A percentile compares a stretch with the other conserved stretches of the same genome.
Evolutionary conservation across 2,797 vertebrate genomes (phyloP).

Genomic region (Hephaestus fuliginosus): DNA sequence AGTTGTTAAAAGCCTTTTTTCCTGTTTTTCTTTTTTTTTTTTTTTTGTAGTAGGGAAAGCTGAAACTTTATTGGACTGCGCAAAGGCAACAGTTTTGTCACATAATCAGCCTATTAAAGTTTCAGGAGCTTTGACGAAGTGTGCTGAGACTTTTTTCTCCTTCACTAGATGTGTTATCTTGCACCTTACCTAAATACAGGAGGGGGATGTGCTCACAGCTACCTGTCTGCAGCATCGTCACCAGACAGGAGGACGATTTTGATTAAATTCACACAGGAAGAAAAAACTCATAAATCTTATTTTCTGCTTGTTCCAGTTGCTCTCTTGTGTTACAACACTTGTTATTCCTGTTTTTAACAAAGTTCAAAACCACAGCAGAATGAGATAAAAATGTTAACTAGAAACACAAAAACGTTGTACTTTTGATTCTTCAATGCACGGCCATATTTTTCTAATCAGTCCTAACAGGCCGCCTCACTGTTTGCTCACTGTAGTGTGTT

Average conservation of each 20-base stretch:
- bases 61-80: too few relatives aligned
- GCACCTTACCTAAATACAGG: background rate
- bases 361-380: background rate
- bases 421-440: background rate
- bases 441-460: background rate
- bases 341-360: background rate
- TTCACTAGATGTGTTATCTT: background rate
- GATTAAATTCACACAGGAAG: background rate
- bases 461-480: background rate
- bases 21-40: background rate
- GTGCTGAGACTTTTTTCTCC: too few relatives aligned
- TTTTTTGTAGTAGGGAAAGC: background rate
- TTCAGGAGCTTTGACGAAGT: too few relatives aligned
- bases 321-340: background rate
- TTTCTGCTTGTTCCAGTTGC: background rate
- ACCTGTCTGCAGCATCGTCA: background rate
- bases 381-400: background rate
- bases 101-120: too few relatives aligned
- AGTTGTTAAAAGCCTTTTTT: background rate
- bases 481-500: background rate
- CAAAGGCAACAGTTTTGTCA: background rate
- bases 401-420: background rate
- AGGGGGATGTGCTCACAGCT: background rate
- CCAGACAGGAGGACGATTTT: background rate
- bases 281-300: background rate